These are phyloP conservation scores for Strigamia maritima DNA, from an alignment of 2,888 invertebrate genomes.

Conservation along the genomic window DNA sequence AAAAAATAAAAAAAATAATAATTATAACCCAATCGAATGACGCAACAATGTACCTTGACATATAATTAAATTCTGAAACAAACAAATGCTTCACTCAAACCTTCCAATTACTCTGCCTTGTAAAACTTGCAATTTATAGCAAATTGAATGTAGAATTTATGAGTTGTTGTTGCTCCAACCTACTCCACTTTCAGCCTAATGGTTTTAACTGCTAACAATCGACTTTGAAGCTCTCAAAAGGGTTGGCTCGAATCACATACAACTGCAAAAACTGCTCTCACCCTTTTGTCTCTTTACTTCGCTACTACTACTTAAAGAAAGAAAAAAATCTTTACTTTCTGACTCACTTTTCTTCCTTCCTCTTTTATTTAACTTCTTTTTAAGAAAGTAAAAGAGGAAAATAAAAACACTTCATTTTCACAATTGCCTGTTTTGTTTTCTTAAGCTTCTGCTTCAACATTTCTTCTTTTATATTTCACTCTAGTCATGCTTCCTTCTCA, in stretches of 20 bases:
- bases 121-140: background rate
- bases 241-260: background rate
- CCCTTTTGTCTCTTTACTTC: background rate
- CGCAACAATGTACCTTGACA: background rate
- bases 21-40: too few relatives aligned
- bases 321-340: background rate
- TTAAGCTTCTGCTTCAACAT: background rate
- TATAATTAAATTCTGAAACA: background rate
- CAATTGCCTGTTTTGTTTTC: background rate
- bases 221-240: background rate
- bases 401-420: background rate
- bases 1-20: too few relatives aligned
- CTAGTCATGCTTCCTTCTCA: background rate
- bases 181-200: background rate
- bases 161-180: background rate
- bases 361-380: background rate
- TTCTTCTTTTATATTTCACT: background rate
- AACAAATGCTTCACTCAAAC: background rate
- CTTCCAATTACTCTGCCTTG: too few relatives aligned
- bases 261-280: background rate
- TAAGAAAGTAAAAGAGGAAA: background rate
- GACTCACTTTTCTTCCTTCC: background rate
- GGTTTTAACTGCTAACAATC: background rate
- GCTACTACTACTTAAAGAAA: background rate
- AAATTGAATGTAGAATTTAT: constrained; percentile 1